Evolutionary conservation across 2,113 vertebrate genomes (phyloP).

Genomic region (Dolichallabes microphthalmus): DNA sequence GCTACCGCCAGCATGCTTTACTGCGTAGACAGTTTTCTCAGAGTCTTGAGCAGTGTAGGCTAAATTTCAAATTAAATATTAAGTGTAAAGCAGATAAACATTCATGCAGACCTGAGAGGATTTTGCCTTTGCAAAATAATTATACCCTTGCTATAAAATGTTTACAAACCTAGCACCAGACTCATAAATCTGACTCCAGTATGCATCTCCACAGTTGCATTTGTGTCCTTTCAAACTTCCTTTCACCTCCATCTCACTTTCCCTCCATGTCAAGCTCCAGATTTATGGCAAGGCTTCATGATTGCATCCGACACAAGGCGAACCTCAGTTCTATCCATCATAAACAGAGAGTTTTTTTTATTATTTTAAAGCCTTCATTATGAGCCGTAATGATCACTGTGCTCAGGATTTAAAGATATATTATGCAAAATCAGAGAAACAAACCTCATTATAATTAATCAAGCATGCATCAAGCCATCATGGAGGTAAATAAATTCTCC

Average conservation of each 20-base stretch:
- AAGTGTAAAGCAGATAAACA: not conserved
- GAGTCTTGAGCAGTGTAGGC: not conserved
- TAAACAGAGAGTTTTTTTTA: slow-evolving; percentile 66
- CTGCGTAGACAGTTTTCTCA: not conserved
- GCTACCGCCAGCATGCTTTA: not conserved
- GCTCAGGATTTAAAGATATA: slow-evolving; percentile 84
- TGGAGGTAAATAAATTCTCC: slow-evolving; percentile 83
- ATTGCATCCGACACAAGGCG: slow-evolving; percentile 70
- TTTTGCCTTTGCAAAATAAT: not conserved
- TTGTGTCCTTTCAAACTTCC: slow-evolving; percentile 48
- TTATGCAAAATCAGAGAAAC: slow-evolving; percentile 92
- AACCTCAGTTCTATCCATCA: slow-evolving; percentile 75
- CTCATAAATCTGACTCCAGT: not conserved
- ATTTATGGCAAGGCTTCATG: slow-evolving; percentile 71
- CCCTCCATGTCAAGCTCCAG: slow-evolving; percentile 74
- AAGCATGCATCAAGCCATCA: slow-evolving; percentile 89
- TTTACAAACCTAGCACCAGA: not conserved
- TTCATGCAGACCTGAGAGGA: not conserved
- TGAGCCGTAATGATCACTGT: slow-evolving; percentile 75
- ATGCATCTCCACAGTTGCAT: not conserved
- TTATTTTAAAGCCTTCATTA: slow-evolving; percentile 76
- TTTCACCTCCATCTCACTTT: slow-evolving; percentile 70
- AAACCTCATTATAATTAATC: slow-evolving; percentile 92
- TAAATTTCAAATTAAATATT: not conserved
- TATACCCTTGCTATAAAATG: not conserved